These are phyloP conservation scores for Actinostola sp. DNA, from an alignment of 92 coral and sea anemone genomes.

Conservation along the genomic window DNA sequence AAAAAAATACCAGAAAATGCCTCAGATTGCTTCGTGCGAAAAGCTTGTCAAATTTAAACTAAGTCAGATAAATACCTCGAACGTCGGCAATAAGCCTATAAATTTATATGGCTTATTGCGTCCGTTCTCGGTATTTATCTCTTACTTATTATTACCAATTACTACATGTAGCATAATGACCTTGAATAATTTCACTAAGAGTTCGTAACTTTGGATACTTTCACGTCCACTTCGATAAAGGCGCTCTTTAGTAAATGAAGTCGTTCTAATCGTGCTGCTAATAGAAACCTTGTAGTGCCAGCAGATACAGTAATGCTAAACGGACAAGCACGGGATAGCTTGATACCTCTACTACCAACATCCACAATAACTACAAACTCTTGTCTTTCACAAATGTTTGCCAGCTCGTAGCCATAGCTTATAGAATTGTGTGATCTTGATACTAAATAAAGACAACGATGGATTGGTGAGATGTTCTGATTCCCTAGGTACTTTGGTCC, in stretches of 20 bases:
- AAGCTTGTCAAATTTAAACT: no score
- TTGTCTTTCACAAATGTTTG: constrained; percentile 33
- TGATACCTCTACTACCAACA: constrained; percentile 25
- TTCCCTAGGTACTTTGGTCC: not conserved
- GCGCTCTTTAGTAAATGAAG: not conserved
- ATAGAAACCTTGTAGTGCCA: constrained; percentile 40
- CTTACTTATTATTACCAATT: no score
- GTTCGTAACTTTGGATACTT: not conserved
- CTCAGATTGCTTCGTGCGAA: no score
- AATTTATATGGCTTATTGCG: no score
- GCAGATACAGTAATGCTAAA: constrained; percentile 21
- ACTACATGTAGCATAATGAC: no score
- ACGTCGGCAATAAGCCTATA: no score
- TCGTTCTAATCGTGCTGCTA: constrained; percentile 43
- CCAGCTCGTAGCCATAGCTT: constrained; percentile 59
- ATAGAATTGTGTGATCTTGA: constrained; percentile 39
- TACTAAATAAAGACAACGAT: constrained; percentile 46
- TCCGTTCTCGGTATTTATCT: no score
- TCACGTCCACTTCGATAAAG: not conserved
- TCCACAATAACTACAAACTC: constrained; percentile 11
- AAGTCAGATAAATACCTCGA: no score
- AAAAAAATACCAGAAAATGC: no score
- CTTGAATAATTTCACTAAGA: not conserved
- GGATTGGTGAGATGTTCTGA: not conserved
- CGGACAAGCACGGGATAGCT: constrained; percentile 50